Evolutionary conservation across 2,888 invertebrate species (phyloP), one percentile per base, ranked within the genome.

Genomic region (Bursaphelenchus okinawaensis): DNA sequence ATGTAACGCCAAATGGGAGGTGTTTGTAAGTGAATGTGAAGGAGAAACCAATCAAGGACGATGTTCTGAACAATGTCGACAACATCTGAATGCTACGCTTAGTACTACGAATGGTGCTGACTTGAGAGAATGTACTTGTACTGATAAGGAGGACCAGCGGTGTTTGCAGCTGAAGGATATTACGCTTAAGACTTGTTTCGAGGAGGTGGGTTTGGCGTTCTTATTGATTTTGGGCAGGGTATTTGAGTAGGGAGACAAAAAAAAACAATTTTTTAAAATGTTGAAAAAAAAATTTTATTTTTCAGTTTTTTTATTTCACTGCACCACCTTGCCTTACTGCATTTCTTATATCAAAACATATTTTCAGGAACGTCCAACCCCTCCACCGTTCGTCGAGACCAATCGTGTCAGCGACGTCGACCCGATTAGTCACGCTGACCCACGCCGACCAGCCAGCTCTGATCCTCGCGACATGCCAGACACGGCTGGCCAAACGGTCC

Each of bases 1-100:
- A 73, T 80, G 80, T 65, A 79, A 81, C 58, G 75, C 80, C 26
- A 78, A 80, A 55, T 80, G 78, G 74, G 78, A 78, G 52, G 75
- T 78, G 22, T 80, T 77, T 70, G 69, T 81, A 52, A 77, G 77
- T n/a, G 81, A 81, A 61, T 81, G 81, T 66, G 81, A 81, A 60
- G 68, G 76, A 7, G 81, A 81, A 63, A 75, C 77, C 23, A 74
- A 72, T 27, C 52, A 72, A 52, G 75, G 79, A 16, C 73, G 74
- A 19, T 80, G 80, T 66, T 69, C 71, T 19, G 70, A 70, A n/a
- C 77, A 79, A 60, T 80, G 80, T 68, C 67, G 64, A 29, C 29
- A 57, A 23, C 70, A 74, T 51, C 62, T 75, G 63, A 72, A 76
- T 52, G 62, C 70, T 24, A 74, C 73, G n/a, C 55, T 75, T 19